These are phyloP conservation scores for Andrena hattorfiana DNA, from an alignment of 2,888 invertebrate species.

Conservation along the genomic window DNA sequence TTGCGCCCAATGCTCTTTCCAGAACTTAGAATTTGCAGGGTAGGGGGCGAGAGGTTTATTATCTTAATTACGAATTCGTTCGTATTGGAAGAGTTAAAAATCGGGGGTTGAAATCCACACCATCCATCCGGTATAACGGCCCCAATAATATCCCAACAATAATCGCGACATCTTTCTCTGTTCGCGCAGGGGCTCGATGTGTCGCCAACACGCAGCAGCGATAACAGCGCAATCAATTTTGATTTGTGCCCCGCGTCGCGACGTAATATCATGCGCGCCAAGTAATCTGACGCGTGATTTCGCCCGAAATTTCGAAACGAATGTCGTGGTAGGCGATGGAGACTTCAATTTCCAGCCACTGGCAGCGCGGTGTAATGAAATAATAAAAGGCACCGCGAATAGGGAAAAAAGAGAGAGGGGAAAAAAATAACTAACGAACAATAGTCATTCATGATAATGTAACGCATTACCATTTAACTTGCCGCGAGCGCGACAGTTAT, in stretches of 20 bases:
- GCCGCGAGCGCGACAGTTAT: constrained; percentile 26
- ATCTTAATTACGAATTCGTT: no score
- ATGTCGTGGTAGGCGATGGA: neutral
- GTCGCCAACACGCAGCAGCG: constrained; percentile 19
- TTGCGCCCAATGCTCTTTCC: neutral
- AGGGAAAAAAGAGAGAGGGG: neutral
- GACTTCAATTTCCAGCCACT: constrained; percentile 25
- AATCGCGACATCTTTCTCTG: constrained; percentile 32
- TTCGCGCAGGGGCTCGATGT: neutral
- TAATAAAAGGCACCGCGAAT: constrained; percentile 8
- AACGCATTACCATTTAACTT: constrained; percentile 27
- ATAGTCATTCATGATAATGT: constrained; percentile 15
- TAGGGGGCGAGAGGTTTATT: no score
- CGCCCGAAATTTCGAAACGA: constrained; percentile 27
- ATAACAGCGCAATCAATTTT: constrained; percentile 53
- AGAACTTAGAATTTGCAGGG: neutral
- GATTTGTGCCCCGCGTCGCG: constrained; percentile 22
- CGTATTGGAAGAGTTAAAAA: no score
- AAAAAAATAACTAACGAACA: neutral
- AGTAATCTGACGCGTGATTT: constrained; percentile 22
- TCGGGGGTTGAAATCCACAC: neutral
- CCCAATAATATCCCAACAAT: constrained; percentile 20
- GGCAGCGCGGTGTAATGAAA: constrained; percentile 11
- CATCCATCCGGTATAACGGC: neutral
- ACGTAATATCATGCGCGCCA: constrained; percentile 29